These are phyloP conservation scores for Polypedilum pembai DNA, from an alignment of 1,140 invertebrate species.

Conservation along the genomic window DNA sequence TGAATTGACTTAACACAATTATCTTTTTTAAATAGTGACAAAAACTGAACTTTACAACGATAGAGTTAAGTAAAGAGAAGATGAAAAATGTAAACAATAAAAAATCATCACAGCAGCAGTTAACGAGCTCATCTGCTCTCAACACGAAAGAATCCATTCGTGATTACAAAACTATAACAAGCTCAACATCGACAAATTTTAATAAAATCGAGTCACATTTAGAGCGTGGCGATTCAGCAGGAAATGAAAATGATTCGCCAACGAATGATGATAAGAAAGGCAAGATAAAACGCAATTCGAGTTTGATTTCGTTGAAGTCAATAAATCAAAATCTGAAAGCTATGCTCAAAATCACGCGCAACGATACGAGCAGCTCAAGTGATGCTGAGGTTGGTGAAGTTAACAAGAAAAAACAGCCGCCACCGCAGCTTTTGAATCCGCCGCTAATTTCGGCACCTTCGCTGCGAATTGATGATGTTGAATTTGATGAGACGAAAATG, in stretches of 20 bases:
- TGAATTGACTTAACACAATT: neutral
- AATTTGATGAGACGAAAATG: slow-evolving; percentile 36
- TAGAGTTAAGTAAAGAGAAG: neutral
- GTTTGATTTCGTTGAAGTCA: slow-evolving; percentile 41
- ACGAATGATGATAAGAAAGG: neutral
- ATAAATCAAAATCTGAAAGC: slow-evolving; percentile 42
- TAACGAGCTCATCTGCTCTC: neutral
- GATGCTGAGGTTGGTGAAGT: slow-evolving; percentile 22
- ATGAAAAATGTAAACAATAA: neutral
- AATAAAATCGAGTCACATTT: slow-evolving; percentile 3
- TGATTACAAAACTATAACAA: slow-evolving; percentile 1
- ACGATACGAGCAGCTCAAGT: neutral
- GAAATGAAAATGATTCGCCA: slow-evolving; percentile 1
- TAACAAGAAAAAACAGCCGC: neutral
- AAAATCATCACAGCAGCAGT: neutral
- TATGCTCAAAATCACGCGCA: slow-evolving; percentile 34
- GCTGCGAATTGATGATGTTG: slow-evolving; percentile 40
- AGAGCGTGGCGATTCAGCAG: neutral
- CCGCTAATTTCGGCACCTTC: slow-evolving; percentile 34
- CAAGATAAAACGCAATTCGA: slow-evolving; percentile 32
- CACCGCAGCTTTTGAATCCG: neutral
- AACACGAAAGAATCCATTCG: slow-evolving; percentile 7
- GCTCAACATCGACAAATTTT: neutral
- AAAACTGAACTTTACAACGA: neutral
- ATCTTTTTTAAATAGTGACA: neutral